Base-by-base conservation (phyloP, 1,140 invertebrate genomes). In the Eurytemora carolleeae region DNA sequence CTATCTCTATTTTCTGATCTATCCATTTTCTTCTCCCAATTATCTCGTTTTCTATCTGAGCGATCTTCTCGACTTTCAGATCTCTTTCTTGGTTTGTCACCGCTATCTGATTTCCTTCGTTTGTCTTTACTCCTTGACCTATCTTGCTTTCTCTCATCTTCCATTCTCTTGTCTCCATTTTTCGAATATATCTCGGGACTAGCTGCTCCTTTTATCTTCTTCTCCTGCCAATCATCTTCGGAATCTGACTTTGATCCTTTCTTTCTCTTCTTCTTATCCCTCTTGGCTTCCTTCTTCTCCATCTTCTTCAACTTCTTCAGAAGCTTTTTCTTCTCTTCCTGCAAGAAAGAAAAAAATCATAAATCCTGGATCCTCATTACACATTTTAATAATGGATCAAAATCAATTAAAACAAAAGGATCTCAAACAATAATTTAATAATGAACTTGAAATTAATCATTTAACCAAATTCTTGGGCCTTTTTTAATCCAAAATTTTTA, bases 241-340 rank as follows among this genome's bases (percentile, higher is more conserved):
- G 59, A 61, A 1, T 64, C 63, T n/a, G 63, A 25, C 22, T 58
- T 57, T 21, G 44, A 58, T 18, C 60, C 56, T 12, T 20, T 22
- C 22, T 16, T 2, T 25, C 55, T 63, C 21, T 52, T 60, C 1
- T 53, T 53, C 57, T 44, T 61, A 23, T 77, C 77, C 64, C 77
- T 79, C 55, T 74, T 71, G 67, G 76, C 76, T 25, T 78, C 76
- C 65, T 64, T 79, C 65, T 67, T 72, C 64, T 64, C 69, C 69
- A 72, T 73, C 59, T 76, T 82, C 66, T 87, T 83, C 25, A 89
- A 72, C 72, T 85, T 85, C 80, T 84, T 90, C 2, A 95, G 74
- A 55, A 95, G 72, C 69, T 87, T 91, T 65, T 87, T 84, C 70
- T 94, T 94, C 67, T 94, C 86, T 70, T 90, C 87, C 31, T 44